Conservation (phyloP, 1,140 invertebrate species). For the Brachionus rubens region DNA sequence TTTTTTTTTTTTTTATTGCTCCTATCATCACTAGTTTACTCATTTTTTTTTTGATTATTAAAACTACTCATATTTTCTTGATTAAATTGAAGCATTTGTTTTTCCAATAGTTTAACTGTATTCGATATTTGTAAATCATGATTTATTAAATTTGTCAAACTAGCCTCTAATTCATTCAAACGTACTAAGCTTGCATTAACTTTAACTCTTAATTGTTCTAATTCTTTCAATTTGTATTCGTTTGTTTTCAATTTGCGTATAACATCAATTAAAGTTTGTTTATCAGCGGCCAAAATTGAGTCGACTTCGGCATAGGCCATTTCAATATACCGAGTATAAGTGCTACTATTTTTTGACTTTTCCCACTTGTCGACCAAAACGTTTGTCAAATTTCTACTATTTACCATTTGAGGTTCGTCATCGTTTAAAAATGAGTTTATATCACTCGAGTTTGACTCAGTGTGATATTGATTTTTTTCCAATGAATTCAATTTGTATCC, state of each 20-base stretch:
- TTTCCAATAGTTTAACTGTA: conserved; percentile 10
- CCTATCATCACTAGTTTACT: background rate
- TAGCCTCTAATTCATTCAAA: conserved; percentile 26
- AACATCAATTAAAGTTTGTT: conserved; percentile 22
- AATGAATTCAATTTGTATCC: conserved; percentile 33
- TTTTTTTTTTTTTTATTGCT: background rate
- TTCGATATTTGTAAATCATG: conserved; percentile 40
- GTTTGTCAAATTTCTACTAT: conserved; percentile 45
- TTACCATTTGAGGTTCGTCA: conserved; percentile 12
- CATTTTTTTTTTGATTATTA: conserved; percentile 3
- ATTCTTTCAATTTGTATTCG: conserved; percentile 38
- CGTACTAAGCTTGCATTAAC: conserved; percentile 32
- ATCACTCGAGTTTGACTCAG: background rate
- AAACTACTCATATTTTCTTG: conserved; percentile 15
- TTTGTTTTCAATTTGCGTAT: conserved; percentile 38
- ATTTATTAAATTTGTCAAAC: conserved; percentile 37
- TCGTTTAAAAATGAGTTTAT: conserved; percentile 9
- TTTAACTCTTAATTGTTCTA: conserved; percentile 35
- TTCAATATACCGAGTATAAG: conserved; percentile 35
- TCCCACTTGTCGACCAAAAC: conserved; percentile 36
- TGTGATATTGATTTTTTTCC: conserved; percentile 22
- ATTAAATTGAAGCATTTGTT: conserved; percentile 40
- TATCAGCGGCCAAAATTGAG: conserved; percentile 13
- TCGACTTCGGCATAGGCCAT: conserved; percentile 44
- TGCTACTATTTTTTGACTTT: conserved; percentile 32